phyloP scores from a whole-genome alignment of 2,797 vertebrate species.

The Halcyon chelicuti region DNA sequence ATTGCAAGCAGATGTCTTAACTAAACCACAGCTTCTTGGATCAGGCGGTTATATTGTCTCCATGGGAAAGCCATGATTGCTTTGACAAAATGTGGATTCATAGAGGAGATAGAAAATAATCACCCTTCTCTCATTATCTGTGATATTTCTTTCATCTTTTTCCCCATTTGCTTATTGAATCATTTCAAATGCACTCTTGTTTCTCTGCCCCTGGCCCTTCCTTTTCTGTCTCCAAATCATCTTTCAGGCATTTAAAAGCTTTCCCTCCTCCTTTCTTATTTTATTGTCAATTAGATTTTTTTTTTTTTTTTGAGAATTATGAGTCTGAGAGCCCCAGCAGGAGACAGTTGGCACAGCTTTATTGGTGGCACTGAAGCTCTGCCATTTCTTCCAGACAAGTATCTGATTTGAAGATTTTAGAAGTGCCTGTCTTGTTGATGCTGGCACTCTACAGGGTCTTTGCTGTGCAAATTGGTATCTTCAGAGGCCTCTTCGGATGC shows the following conservation, averaged over 20 bases:
- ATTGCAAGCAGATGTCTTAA: neutral
- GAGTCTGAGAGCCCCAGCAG: neutral
- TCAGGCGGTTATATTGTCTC: neutral
- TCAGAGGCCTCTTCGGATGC: neutral
- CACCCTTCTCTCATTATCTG: neutral
- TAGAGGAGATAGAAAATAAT: neutral
- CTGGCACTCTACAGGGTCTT: neutral
- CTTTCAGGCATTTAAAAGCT: constrained; percentile 9
- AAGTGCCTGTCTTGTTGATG: constrained; percentile 14
- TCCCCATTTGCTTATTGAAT: constrained; percentile 11
- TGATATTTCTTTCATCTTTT: constrained; percentile 27
- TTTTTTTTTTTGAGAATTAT: neutral
- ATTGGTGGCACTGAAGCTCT: neutral
- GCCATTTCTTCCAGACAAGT: neutral
- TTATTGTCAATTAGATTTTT: neutral
- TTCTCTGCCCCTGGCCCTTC: constrained; percentile 23
- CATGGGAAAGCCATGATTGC: neutral
- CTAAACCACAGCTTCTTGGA: neutral
- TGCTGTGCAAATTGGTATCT: neutral
- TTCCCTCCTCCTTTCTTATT: constrained; percentile 6
- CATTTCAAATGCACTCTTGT: neutral
- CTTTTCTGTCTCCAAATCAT: constrained; percentile 29
- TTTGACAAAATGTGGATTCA: constrained; percentile 21
- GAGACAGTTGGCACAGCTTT: neutral
- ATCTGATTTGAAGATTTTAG: neutral